phyloP scores from a whole-genome alignment of 2,797 vertebrate species.

The Sebastes minor region DNA sequence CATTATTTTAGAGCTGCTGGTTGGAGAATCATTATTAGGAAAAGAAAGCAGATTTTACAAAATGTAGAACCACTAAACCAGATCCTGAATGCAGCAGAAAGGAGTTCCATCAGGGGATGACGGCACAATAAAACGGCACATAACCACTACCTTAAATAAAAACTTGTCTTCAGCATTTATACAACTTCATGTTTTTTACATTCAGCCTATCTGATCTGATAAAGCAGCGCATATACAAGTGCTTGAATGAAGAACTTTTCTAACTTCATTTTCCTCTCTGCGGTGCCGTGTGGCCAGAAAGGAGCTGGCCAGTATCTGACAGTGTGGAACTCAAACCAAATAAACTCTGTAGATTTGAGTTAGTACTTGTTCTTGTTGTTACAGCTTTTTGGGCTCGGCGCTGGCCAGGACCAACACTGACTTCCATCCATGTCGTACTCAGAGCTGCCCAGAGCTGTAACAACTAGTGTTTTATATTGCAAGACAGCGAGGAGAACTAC shows the following conservation, averaged over 20 bases:
- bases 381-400: constrained; percentile 70
- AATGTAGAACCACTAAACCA: background rate
- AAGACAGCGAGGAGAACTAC: constrained; percentile 5
- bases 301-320: constrained; percentile 60
- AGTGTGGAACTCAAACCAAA: constrained; percentile 70
- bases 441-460: constrained; percentile 49
- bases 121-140: background rate
- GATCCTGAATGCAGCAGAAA: background rate
- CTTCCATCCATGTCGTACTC: constrained; percentile 49
- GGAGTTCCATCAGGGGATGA: background rate
- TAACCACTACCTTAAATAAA: background rate
- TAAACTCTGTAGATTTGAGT: constrained; percentile 70
- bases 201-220: constrained; percentile 16
- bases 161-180: background rate
- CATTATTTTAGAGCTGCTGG: background rate
- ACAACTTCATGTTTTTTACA: constrained; percentile 14
- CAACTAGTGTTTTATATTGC: constrained; percentile 41
- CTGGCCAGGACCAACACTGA: constrained; percentile 53
- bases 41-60: background rate
- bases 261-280: constrained; percentile 49
- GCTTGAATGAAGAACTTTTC: constrained; percentile 29
- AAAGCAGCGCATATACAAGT: constrained; percentile 26
- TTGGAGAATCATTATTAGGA: background rate
- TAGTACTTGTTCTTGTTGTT: constrained; percentile 74
- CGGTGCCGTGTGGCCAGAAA: constrained; percentile 45